Percentiles rank a stretch among this genome's conserved stretches.
Evolutionary conservation across 1,140 invertebrate species (phyloP).

Genomic region (Atopsyche davidsoni): DNA sequence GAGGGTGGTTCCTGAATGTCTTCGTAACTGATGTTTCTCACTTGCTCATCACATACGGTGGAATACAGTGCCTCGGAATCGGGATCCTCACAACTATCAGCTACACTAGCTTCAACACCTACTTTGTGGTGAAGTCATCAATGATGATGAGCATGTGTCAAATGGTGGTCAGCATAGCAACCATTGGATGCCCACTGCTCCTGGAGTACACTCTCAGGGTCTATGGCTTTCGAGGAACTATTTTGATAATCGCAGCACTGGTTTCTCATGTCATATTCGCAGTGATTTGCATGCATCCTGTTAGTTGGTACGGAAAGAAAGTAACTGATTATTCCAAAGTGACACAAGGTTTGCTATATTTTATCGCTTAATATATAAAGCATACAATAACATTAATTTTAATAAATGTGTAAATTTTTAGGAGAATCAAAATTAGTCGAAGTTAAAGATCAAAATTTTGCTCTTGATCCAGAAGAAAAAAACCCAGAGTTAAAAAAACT

Average conservation of each 20-base stretch:
- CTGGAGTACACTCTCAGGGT: constrained; percentile 45
- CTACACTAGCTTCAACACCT: constrained; percentile 49
- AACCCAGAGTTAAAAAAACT: no score
- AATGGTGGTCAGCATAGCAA: constrained; percentile 49
- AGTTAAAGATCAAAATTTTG: no score
- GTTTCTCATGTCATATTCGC: constrained; percentile 58
- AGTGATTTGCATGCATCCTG: constrained; percentile 56
- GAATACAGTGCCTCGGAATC: constrained; percentile 12
- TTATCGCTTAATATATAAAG: no score
- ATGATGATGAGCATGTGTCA: constrained; percentile 56
- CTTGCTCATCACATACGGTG: constrained; percentile 39
- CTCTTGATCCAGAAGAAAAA: no score
- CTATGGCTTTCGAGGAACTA: constrained; percentile 57
- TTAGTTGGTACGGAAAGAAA: no score
- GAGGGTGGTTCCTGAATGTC: constrained; percentile 46
- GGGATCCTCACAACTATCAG: constrained; percentile 1
- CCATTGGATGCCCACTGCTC: constrained; percentile 52
- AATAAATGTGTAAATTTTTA: no score
- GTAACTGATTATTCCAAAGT: no score
- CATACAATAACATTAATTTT: no score
- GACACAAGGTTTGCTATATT: no score
- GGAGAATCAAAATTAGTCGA: no score
- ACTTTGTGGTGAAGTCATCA: constrained; percentile 53
- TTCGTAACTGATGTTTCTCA: constrained; percentile 48
- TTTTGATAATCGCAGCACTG: constrained; percentile 53